These are phyloP conservation scores for Gallinago media DNA, from an alignment of 2,113 vertebrate genomes.

Conservation along the genomic window DNA sequence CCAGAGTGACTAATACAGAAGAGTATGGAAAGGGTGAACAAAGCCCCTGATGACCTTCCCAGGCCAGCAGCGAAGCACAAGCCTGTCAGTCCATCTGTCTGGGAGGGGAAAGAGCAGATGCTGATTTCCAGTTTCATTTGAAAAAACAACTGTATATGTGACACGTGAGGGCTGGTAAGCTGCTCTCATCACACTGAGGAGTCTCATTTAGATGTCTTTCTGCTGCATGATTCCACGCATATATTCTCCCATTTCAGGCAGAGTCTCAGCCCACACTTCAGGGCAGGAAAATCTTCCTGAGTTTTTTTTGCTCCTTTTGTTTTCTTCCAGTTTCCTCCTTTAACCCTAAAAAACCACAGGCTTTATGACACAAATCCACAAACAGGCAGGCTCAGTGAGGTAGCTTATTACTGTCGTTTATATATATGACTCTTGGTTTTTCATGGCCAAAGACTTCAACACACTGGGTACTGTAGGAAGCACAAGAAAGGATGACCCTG, in stretches of 20 bases:
- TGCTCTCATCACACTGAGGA: not conserved
- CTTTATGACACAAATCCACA: not conserved
- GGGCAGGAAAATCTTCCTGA: not conserved
- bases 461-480: not conserved
- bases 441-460: not conserved
- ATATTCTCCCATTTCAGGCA: not conserved
- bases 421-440: not conserved
- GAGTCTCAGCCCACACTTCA: not conserved
- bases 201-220: not conserved
- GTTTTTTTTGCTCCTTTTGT: not conserved
- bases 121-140: not conserved
- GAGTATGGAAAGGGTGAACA: not conserved
- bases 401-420: not conserved
- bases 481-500: not conserved
- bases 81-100: not conserved
- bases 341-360: not conserved
- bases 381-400: not conserved
- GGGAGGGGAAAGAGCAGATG: not conserved
- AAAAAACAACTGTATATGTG: not conserved
- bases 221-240: not conserved
- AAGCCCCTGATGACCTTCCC: not conserved
- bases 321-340: not conserved
- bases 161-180: not conserved
- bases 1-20: not conserved
- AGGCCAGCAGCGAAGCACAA: not conserved